Evolutionary conservation across 2,113 vertebrate genomes (phyloP), one percentile per base, ranked within the genome.

Genomic region (Motacilla tschutschensis): DNA sequence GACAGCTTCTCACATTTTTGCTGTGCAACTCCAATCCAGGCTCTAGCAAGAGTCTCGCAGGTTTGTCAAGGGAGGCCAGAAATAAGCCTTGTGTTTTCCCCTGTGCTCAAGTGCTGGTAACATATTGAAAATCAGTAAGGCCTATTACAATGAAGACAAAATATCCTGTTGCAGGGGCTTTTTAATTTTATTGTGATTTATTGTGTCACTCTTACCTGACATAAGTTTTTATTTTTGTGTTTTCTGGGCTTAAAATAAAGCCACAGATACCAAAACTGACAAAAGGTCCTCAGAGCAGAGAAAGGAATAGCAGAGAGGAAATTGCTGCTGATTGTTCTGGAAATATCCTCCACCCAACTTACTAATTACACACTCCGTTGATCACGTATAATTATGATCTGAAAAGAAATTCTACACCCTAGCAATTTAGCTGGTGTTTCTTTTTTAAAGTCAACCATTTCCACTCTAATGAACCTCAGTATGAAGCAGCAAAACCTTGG

Each of bases 301-400:
- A 90, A 79, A 91, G 41, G 46, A 94, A 88, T 43, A 91, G 81
- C 77, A 78, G 93, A 88, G 47, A 89, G 79, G 81, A 89, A 89
- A 91, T 94, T 85, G 64, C 47, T 89, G 63, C 84, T 94, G 88
- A 92, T 88, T 76, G 85, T 91, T 93, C 82, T 94, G 77, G 83
- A 95, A 94, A 92, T 87, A 58, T 46, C 41, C 44, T 83, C 90
- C 64, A 85, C 62, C 71, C 79, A 66, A 90, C 81, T 89, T 95
- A 76, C 85, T 95, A 94, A 96, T 95, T 94, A 93, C 79, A 93
- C 81, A 92, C 78, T 80, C 51, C 6, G 65, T 65, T 89, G 94
- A 92, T 83, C 66, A 87, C 36, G 67, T 92, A 66, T 82, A 91
- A 92, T 94, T 94, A 92, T 65, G 80, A 91, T 87, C 83, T 82